Base-by-base conservation (phyloP, 2,113 vertebrate genomes). In the Capreolus pygargus region DNA sequence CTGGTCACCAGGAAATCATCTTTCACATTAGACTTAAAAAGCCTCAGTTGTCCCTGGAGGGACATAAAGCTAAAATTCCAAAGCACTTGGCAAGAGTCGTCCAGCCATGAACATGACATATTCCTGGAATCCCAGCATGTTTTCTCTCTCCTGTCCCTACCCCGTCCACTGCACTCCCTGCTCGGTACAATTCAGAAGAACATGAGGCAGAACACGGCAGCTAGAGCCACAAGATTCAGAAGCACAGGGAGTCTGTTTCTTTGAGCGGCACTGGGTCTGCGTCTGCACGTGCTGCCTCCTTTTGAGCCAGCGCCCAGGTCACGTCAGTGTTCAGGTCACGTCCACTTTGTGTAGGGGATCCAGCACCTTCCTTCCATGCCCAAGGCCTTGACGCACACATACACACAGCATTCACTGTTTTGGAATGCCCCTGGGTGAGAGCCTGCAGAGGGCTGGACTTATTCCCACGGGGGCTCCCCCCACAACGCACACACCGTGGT, bases 21-120 rank as follows among this genome's bases (percentile, higher is more conserved):
- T 83, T 86, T 89, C 91, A 94, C 67, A 74, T 91, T 67, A n/a
- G 74, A 86, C 92, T 94, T 95, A 47, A 76, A 95, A 97, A 96
- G 89, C 84, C 74, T 96, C 84, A 0, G 23, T 78, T 52, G 90
- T 93, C 86, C 78, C 94, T 39, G 70, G 91, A 79, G 91, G 83
- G 64, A 91, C 54, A 87, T 89, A 90, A 91, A 97, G 47, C 94
- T 95, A 33, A 98, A 85, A 95, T 89, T 96, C 86, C 97, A 78
- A 11, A 95, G 89, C 82, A 12, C 33, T 95, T 85, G 85, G 92
- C 88, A 96, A 60, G 74, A 94, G 87, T 33, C 0, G 0, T 74
- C 52, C 74, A 70, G 86, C 64, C 54, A 5, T 5, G 70, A 92
- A 87, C 89, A 88, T 2, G 15, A 5, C 58, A 33, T 43, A 84